Base-by-base conservation (phyloP, 2,113 vertebrate species). In the Turnix velox region DNA sequence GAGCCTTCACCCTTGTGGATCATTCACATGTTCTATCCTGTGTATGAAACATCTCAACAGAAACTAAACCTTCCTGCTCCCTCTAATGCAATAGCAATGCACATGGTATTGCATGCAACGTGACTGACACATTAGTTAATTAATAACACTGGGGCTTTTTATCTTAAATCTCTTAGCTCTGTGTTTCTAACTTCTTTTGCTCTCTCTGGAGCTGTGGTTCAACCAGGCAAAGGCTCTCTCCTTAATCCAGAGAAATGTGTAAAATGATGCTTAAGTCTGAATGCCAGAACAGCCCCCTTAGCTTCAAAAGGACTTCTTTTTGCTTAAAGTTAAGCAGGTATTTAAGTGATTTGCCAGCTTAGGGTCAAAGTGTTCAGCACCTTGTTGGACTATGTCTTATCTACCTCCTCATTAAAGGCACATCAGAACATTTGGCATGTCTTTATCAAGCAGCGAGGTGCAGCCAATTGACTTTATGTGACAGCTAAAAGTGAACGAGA, bases 401-500 rank as follows among this genome's bases (percentile, higher is more conserved):
- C 91, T 92, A 46, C 81, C 92, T 95, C 81, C 93, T 95, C 91
- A 96, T 93, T 96, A 96, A 92, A 89, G 96, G 40, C 46, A 95
- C 84, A 92, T 91, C 92, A 94, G 93, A 93, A 69, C 84, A 48
- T 77, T 62, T 91, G 91, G 74, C 71, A 94, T 80, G 84, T 91
- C 95, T 93, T 94, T 91, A 89, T 96, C 91, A 94, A 93, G 94
- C 91, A 76, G 81, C 85, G 74, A 91, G 84, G 89, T 83, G 82
- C 95, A 94, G 93, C 78, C 95, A 96, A 88, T 94, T 96, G 94
- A 95, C 96, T 96, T 89, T 63, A 51, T 93, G 78, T 87, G 94
- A 74, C 93, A 95, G 91, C 89, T 80, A 27, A 85, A 94, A 94
- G 93, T 85, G 88, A 85, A 87, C 61, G 51, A 96, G 92, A 96